phyloP scores from a whole-genome alignment of 2,797 vertebrate species.

The Liparis tanakae region DNA sequence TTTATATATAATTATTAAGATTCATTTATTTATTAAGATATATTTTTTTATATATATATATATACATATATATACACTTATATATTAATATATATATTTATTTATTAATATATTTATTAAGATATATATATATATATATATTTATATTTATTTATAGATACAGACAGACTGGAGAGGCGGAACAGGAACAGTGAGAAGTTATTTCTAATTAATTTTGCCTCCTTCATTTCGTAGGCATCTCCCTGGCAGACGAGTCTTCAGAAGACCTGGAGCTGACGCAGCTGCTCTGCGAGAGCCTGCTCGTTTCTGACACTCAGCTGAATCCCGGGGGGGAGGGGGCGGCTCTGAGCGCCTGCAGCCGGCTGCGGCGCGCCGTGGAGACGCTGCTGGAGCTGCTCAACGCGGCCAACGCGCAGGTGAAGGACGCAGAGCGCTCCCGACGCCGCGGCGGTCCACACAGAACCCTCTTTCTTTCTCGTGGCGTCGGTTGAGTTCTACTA shows the following conservation, averaged over 20 bases:
- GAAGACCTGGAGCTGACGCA: conserved; percentile 90
- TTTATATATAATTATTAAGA: too few species aligned
- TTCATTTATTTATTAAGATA: too few species aligned
- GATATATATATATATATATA: too few species aligned
- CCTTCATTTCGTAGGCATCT: conserved; percentile 44
- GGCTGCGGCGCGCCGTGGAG: conserved; percentile 87
- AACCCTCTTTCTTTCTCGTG: fast-evolving
- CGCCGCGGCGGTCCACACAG: not conserved
- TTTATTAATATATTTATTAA: too few species aligned
- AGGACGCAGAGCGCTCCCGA: not conserved
- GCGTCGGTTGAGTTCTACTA: not conserved
- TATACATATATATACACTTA: too few species aligned
- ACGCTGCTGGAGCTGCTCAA: conserved; percentile 90
- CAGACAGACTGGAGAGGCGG: too few species aligned
- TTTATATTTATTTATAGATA: too few species aligned
- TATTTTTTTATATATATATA: too few species aligned
- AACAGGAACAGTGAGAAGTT: too few species aligned
- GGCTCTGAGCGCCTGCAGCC: conserved; percentile 81
- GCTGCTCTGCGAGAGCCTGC: conserved; percentile 90
- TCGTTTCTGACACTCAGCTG: conserved; percentile 84
- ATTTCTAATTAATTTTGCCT: not conserved
- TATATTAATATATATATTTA: too few species aligned
- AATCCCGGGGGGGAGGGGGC: conserved; percentile 86
- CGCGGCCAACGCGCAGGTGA: conserved; percentile 89
- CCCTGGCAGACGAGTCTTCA: conserved; percentile 59